A percentile compares a stretch with the other conserved stretches of the same genome.
Conservation (phyloP, 2,888 invertebrate species). For the Hemaris fuciformis region DNA sequence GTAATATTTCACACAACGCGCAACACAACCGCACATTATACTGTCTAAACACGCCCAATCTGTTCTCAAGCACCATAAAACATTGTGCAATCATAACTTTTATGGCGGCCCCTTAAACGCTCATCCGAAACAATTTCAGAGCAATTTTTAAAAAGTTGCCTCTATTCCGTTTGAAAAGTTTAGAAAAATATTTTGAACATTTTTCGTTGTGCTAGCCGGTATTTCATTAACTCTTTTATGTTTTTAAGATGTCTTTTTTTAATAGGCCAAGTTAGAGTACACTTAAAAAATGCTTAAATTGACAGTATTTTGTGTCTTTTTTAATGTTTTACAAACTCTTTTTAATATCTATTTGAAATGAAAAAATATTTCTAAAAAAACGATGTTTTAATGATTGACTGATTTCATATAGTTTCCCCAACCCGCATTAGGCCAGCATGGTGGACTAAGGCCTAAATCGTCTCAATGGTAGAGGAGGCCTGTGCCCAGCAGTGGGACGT, state of each 20-base stretch:
- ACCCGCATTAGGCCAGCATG: too few species aligned
- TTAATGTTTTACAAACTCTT: too few species aligned
- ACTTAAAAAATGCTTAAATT: too few species aligned
- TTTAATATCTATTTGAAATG: too few species aligned
- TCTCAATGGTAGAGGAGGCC: too few species aligned
- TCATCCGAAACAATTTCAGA: slow-evolving; percentile 40
- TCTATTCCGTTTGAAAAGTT: neutral
- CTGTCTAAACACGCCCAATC: slow-evolving; percentile 18
- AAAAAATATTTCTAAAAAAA: too few species aligned
- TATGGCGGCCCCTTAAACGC: slow-evolving; percentile 39
- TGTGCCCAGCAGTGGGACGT: too few species aligned
- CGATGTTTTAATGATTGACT: too few species aligned
- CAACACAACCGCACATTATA: slow-evolving; percentile 14
- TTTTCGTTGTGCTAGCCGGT: neutral
- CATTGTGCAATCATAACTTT: slow-evolving; percentile 33
- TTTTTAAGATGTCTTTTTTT: neutral
- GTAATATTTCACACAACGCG: neutral
- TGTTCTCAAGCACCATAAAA: slow-evolving; percentile 24
- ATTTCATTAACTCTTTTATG: neutral
- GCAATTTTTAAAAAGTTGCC: neutral
- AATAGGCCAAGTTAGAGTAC: too few species aligned
- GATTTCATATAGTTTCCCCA: too few species aligned
- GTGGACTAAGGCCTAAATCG: too few species aligned
- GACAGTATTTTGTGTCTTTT: too few species aligned
- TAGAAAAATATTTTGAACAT: neutral